Base-by-base conservation (phyloP, 2,113 vertebrate genomes). In the Anhinga anhinga region DNA sequence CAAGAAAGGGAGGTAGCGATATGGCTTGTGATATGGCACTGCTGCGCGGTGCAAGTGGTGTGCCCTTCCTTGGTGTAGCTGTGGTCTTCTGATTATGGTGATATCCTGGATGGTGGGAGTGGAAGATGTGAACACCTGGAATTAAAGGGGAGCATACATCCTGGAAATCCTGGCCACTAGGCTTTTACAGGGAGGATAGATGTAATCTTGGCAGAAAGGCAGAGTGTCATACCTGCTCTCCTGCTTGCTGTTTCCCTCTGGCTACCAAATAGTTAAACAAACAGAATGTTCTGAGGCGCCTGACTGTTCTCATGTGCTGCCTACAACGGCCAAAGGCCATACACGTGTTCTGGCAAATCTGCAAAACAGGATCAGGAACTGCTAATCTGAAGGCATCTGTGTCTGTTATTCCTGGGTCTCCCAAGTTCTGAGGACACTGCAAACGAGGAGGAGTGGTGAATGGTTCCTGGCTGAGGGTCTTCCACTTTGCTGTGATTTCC, bases 381-480 rank as follows among this genome's bases (percentile, higher is more conserved):
- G 27, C 58, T 65, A 5, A 26, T 86, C 42, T 49, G 55, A 70
- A 70, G 38, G 25, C 9, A 45, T 25, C 27, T 0, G 0, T 45
- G 3, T 53, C 50, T 74, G 9, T 38, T 91, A 26, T 52, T 84
- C 55, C 42, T 62, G 67, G 3, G 3, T 78, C 8, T 73, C n/a
- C 21, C 29, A 50, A 47, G 40, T 63, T 59, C 29, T 79, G 55
- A 79, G 42, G 63, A 40, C 11, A 25, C 16, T 44, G 53, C 18
- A 52, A 69, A 95, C 2, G 2, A 58, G 9, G 7, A 74, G n/a
- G 27, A 82, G 21, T 0, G 1, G 15, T 47, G 18, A 82, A 56
- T 52, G 20, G 13, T 19, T 92, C 38, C 44, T 61, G 12, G 30
- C 21, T 69, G 74, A 53, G 27, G 16, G 11, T 77, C 22, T 45